Evolutionary conservation across 2,888 invertebrate genomes (phyloP), one percentile per base, ranked within the genome.

Genomic region (Hyposoter dolosus): DNA sequence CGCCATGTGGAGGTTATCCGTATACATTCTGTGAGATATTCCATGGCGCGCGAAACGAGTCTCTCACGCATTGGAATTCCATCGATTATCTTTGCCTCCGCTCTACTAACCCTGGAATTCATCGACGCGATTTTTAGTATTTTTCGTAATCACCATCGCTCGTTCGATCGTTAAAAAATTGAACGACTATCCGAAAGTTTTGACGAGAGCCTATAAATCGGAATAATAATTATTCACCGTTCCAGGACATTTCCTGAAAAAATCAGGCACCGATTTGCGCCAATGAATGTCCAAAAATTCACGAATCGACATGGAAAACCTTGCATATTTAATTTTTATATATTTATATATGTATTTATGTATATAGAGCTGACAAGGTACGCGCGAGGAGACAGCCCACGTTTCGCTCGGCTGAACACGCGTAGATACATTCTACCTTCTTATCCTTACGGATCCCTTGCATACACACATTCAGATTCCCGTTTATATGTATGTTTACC

Each of bases 381-480:
- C 53, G 23, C 74, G 75, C 74, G 79, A 81, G 43, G 82, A 85
- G 85, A 82, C 85, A 78, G 85, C 69, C 71, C 85, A 82, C 85
- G 85, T 85, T 85, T 85, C 79, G 82, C 79, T 85, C 65, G 19
- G 85, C 45, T 79, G 82, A 85, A 85, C 85, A 85, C 85, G 85
- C 85, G 85, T 85, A 85, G 63, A 69, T 85, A 79, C 69, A 85
- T 85, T 85, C 85, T 82, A 82, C 78, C 85, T 82, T 85, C 85
- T 85, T 85, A 85, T 85, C 82, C 82, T 50, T 65, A 63, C 75
- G 75, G 71, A 85, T 82, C 79, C 79, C 75, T 76, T 32, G 47
- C 19, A n/a, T 9, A 60, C 32, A 60, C 53, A 76, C 60, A 82
- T 72, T 78, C 74, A 82, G 78, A 78, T 85, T 72, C 77, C 50